Evolutionary conservation across 2,888 invertebrate species (phyloP).

Genomic region (Pristionchus maxplancki): DNA sequence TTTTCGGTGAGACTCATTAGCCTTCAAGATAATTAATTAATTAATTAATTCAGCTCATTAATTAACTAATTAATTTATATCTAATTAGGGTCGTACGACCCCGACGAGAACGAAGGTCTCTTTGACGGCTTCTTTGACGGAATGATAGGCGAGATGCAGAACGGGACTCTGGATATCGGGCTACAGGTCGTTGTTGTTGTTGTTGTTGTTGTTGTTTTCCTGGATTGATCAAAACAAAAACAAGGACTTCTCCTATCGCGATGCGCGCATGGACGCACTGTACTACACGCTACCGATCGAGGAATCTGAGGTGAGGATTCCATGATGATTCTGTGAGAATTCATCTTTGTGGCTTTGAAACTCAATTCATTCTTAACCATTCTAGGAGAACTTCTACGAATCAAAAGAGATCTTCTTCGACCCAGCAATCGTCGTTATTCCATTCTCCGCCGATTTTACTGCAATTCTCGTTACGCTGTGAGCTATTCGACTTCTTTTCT

Average conservation of each 20-base stretch:
- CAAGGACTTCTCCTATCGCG: background rate
- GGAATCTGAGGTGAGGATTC: background rate
- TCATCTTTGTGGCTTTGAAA: background rate
- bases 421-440: background rate
- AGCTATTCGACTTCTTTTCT: too few species aligned
- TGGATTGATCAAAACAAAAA: background rate
- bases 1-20: background rate
- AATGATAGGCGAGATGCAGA: conserved; percentile 39
- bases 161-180: conserved; percentile 10
- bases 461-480: background rate
- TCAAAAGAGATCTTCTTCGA: background rate
- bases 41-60: background rate
- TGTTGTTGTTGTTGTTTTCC: background rate
- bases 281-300: conserved; percentile 18
- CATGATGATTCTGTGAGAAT: background rate
- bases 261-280: background rate
- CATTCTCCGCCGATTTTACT: background rate
- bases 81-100: background rate
- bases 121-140: conserved; percentile 9
- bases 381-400: conserved; percentile 19
- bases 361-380: background rate
- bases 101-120: background rate
- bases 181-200: background rate
- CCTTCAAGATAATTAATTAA: background rate
- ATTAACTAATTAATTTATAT: background rate